phyloP scores from a whole-genome alignment of 1,140 invertebrate species.

The Carposina sasakii region DNA sequence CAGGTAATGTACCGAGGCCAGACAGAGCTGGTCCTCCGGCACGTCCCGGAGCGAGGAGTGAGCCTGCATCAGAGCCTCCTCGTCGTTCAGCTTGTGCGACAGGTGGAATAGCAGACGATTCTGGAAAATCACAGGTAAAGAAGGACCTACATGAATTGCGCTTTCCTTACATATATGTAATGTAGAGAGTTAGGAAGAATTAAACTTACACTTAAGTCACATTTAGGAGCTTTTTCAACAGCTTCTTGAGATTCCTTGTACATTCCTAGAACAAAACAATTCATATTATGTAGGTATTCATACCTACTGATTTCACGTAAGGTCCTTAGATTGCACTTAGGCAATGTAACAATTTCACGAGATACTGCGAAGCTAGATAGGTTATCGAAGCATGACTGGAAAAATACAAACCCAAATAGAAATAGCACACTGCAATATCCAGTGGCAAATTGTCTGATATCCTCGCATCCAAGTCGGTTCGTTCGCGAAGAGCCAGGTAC shows the following conservation, averaged over 20 bases:
- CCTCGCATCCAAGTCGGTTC: slow-evolving; percentile 49
- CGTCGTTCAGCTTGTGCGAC: slow-evolving; percentile 93
- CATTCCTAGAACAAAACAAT: slow-evolving; percentile 62
- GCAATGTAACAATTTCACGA: background rate
- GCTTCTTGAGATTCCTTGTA: slow-evolving; percentile 79
- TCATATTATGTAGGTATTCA: background rate
- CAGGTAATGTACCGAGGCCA: slow-evolving; percentile 97
- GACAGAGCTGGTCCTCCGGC: slow-evolving; percentile 94
- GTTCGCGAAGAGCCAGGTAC: slow-evolving; percentile 74
- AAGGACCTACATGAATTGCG: too few relatives aligned
- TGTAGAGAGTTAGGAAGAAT: too few relatives aligned
- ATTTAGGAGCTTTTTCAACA: slow-evolving; percentile 74
- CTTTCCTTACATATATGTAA: too few relatives aligned
- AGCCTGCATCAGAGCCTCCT: slow-evolving; percentile 85
- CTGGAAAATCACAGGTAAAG: too few relatives aligned
- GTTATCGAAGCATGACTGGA: background rate
- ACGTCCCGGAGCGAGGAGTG: slow-evolving; percentile 90
- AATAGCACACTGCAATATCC: slow-evolving; percentile 95
- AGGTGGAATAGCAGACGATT: slow-evolving; percentile 93
- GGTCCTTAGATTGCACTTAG: background rate
- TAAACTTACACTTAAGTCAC: slow-evolving; percentile 74
- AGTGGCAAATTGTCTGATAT: slow-evolving; percentile 75
- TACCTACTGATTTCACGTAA: background rate
- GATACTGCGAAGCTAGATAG: background rate
- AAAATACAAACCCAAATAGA: slow-evolving; percentile 84